A percentile compares a stretch with the other conserved stretches of the same genome.
phyloP scores from a whole-genome alignment of 2,888 invertebrate genomes.

The Trichopria drosophilae region DNA sequence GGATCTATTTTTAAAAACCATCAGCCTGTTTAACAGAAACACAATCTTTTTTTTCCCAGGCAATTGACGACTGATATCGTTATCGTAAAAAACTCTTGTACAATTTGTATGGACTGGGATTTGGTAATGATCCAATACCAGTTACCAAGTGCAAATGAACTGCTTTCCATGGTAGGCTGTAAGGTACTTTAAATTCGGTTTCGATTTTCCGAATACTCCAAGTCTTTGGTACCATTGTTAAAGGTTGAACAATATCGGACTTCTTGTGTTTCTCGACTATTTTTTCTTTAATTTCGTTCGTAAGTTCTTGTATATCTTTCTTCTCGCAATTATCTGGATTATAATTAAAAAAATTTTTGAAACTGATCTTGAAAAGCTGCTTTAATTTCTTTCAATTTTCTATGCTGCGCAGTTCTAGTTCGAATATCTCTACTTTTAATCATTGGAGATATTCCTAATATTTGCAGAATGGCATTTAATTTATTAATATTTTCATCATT shows the following conservation, averaged over 20 bases:
- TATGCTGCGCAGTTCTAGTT: no score
- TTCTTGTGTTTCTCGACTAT: not conserved
- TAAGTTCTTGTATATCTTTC: not conserved
- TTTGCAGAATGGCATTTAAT: no score
- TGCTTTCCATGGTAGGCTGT: not conserved
- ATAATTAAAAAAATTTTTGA: no score
- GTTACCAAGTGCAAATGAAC: not conserved
- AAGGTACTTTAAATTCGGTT: conserved; percentile 6
- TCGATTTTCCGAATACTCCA: not conserved
- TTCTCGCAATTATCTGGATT: no score
- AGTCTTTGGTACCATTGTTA: conserved; percentile 3
- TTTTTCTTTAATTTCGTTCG: not conserved
- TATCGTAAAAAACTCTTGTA: not conserved
- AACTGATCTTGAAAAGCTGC: no score
- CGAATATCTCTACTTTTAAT: no score
- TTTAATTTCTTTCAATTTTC: no score
- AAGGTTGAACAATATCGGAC: not conserved
- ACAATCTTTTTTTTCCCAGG: conserved; percentile 6
- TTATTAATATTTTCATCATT: no score
- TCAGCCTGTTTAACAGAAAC: no score
- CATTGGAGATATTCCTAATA: no score
- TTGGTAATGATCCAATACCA: conserved; percentile 2
- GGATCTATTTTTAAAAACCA: no score
- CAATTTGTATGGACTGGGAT: not conserved
- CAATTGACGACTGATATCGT: conserved; percentile 4